Conservation (phyloP, 2,797 vertebrate species). For the Leptoclinus maculatus region DNA sequence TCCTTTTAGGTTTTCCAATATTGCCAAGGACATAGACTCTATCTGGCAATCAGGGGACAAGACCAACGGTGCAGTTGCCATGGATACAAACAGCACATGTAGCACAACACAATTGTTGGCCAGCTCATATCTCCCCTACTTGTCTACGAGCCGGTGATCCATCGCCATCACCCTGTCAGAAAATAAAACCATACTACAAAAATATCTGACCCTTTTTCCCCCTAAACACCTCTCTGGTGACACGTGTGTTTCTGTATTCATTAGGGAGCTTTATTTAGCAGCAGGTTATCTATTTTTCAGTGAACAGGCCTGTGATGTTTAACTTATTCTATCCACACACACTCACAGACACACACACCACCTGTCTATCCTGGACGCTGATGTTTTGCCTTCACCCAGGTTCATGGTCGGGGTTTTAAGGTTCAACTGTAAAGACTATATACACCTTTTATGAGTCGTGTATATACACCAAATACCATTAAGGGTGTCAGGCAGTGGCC, state of each 20-base stretch:
- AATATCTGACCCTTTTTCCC: conserved; percentile 66
- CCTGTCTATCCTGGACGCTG: conserved; percentile 32
- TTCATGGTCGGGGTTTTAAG: conserved; percentile 52
- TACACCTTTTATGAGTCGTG: conserved; percentile 56
- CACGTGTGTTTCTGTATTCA: conserved; percentile 59
- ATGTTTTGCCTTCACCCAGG: conserved; percentile 48
- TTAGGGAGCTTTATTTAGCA: conserved; percentile 62
- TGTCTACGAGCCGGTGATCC: conserved; percentile 75
- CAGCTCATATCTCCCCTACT: conserved; percentile 75
- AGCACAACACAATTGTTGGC: conserved; percentile 76
- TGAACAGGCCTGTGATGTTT: conserved; percentile 18
- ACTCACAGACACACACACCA: conserved; percentile 4
- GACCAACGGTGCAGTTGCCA: conserved; percentile 71
- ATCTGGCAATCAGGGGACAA: conserved; percentile 67
- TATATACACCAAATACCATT: conserved; percentile 52
- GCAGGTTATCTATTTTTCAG: conserved; percentile 40
- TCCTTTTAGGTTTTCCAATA: conserved; percentile 53
- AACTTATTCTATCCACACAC: conserved; percentile 19
- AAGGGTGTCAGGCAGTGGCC: conserved; percentile 51
- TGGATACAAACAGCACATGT: conserved; percentile 83
- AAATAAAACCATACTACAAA: conserved; percentile 72
- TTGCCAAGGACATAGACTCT: conserved; percentile 60
- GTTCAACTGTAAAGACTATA: conserved; percentile 39
- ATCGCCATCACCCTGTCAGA: conserved; percentile 77
- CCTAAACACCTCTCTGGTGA: conserved; percentile 40